Evolutionary conservation across 2,797 vertebrate species (phyloP), one percentile per base, ranked within the genome.

Genomic region (Hyperoplus immaculatus): DNA sequence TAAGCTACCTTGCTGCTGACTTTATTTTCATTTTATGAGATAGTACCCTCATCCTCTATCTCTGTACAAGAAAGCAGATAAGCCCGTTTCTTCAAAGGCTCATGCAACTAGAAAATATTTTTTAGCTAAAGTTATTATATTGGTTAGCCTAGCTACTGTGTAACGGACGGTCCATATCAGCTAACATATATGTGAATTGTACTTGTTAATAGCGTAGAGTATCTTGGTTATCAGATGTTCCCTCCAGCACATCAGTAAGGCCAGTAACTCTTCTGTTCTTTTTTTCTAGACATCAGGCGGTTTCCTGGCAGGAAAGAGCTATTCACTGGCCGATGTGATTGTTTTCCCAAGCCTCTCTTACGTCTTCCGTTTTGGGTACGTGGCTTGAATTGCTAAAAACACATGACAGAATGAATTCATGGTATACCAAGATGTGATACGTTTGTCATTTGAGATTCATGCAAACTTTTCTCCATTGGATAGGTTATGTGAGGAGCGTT

Each of bases 321-420:
- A 95, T 53, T 77, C 94, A 1, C 13, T 95, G 91, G 92, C 93
- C 46, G 95, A 95, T 65, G 93, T 94, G 45, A 1, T 14, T 1
- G 41, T 93, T 57, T 94, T 64, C 18, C 94, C 95, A 61, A 3
- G 0, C 16, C 21, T 95, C 8, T 85, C 88, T 57, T 92, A 73
- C 51, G n/a, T 89, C 50, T 91, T 93, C 80, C 76, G 39, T 4
- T 85, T 78, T 69, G 92, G 92, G 94, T 95, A 81, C 60, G 92
- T 78, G 1, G 8, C 6, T 4, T 1, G 1, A 74, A 47, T 41
- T 0, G 18, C 29, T n/a, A 11, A 15, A 65, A 49, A 54, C 29
- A 29, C 29, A 29, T 62, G 0, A 12, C 1, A 42, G 21, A 7
- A 43, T 21, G 0, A 62, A 21, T 49, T 1, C 8, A 36, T 39